Evolutionary conservation across 1,140 invertebrate species (phyloP), one percentile per base, ranked within the genome.

Genomic region (Cyclina sinensis): DNA sequence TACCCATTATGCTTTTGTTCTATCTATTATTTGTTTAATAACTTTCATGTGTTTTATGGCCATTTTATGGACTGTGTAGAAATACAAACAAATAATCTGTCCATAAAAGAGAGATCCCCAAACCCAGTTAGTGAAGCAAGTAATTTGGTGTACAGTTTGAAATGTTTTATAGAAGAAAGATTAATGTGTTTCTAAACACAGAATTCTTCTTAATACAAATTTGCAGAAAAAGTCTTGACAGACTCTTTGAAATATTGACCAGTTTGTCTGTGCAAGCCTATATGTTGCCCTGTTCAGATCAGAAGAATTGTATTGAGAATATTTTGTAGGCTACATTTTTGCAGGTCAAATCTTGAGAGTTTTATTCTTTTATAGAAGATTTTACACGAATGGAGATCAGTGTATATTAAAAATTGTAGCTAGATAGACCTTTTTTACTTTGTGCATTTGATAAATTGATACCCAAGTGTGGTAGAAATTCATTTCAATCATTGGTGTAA

Each of bases 401-500:
- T 70, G 65, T 70, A 70, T 70, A 70, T 37, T 37, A 70, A 70
- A n/a, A n/a, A 70, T 62, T 35, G 65, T 70, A 14, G 35, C 65
- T 14, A 39, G 65, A 70, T 70, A 18, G 65, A 16, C 21, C 30
- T 37, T 70, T 57, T 70, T 70, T n/a, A 37, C 65, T 70, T 4
- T 27, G 9, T 16, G 32, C 18, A 70, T 78, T 37, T 78, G 9
- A 54, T 54, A 24, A 78, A 78, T 78, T 39, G 74, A 54, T 24
- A 30, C 46, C 74, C 74, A 46, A 78, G 43, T 51, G 74, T 9
- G 74, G 48, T 30, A 32, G 54, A 43, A 54, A 78, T 78, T 78
- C 43, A 48, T 78, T 57, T 78, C 74, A 78, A 78, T 78, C 74
- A 78, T 51, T 57, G 1, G 43, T 78, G 74, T 78, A 78, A 78